Evolutionary conservation across 2,113 vertebrate genomes (phyloP), one percentile per base, ranked within the genome.

Genomic region (Eublepharis macularius): DNA sequence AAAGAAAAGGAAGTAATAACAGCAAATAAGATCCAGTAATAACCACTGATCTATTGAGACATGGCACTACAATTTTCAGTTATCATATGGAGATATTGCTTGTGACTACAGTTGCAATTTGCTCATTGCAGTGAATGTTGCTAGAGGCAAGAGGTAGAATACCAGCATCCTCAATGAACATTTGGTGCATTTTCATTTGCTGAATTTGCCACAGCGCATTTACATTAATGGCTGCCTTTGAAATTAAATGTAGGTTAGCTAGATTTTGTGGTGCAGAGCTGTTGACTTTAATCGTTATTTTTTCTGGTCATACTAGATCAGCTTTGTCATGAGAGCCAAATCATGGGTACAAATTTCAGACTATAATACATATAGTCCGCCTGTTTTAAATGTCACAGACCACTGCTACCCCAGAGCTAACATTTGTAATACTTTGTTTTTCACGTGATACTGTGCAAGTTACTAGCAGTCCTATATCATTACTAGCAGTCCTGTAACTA

Each of bases 231-330:
- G 24, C 0, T 78, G 0, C 79, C 1, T 85, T 72, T 86, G 34
- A 84, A 93, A 88, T 19, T 2, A 76, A 65, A 83, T 72, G 17
- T 63, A 79, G 24, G 32, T 92, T 85, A 84, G 17, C 51, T 49
- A 90, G 16, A 86, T 76, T 79, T 90, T 86, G 26, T 34, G 74
- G 13, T 26, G 82, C 9, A 83, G 6, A 84, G 36, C 6, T 79
- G 19, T 49, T 89, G 34, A 89, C 86, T 89, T 92, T 86, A 6
- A 81, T 83, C 19, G 8, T 1, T 72, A 2, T 82, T 88, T 88
- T 60, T 91, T 84, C 57, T 90, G 60, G 34, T 81, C 10, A 82
- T 70, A 63, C 32, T 36, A 72, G 34, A 73, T 80, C 47, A 45
- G 63, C 4, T 47, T 29, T 80, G 32, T 3, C 60, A 63, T 54